Conservation (phyloP, 2,113 vertebrate genomes). For the Copsychus sechellarum region DNA sequence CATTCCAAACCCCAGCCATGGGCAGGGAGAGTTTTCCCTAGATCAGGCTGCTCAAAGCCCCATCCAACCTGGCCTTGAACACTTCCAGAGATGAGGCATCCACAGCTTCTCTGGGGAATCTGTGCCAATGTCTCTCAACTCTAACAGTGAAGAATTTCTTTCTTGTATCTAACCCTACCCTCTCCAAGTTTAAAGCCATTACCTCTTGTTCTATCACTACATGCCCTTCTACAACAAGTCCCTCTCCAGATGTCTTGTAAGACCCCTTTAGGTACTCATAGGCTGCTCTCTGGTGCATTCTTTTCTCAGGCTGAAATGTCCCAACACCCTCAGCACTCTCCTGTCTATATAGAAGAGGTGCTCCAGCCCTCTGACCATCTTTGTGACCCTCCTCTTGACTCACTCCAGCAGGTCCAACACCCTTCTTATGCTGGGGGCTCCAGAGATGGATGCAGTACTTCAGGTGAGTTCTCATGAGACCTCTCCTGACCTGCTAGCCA, state of each 20-base stretch:
- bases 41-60: not conserved
- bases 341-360: not conserved
- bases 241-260: not conserved
- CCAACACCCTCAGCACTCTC: not conserved
- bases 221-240: not conserved
- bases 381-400: not conserved
- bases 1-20: not conserved
- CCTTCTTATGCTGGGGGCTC: fast-evolving
- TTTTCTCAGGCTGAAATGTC: not conserved
- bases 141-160: not conserved
- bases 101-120: not conserved
- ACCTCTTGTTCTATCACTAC: not conserved
- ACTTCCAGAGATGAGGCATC: not conserved
- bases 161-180: not conserved
- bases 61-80: not conserved
- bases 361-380: not conserved
- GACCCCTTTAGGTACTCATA: not conserved
- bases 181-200: not conserved
- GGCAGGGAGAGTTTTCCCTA: not conserved
- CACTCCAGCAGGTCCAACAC: not conserved
- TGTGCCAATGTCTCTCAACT: not conserved
- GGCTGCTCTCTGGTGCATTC: not conserved
- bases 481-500: not conserved
- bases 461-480: not conserved
- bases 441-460: not conserved